Base-by-base conservation (phyloP, 2,888 invertebrate genomes). In the Miltochrista miniata region DNA sequence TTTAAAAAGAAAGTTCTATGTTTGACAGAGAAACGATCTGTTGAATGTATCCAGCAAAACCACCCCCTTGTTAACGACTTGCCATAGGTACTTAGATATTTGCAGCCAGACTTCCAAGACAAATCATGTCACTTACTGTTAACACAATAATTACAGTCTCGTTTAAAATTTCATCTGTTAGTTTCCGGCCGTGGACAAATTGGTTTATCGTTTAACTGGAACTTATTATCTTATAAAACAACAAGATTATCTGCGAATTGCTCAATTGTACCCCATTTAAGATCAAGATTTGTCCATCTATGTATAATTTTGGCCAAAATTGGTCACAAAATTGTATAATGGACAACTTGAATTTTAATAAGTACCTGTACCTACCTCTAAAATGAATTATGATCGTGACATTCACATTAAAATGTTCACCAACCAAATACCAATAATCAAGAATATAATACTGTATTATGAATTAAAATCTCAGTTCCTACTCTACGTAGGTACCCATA, bases 161-260 rank as follows among this genome's bases (percentile, higher is more conserved):
- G 41, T 48, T 35, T 44, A 49, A 48, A 48, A 54, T 62, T 58
- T 41, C 39, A 48, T 51, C 39, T 36, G 36, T 50, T 50, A 57
- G 56, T 62, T 62, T 54, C 41, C 13, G 41, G 1, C 40, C 37
- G 36, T 50, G 48, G 57, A 4, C 18, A 24, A 37, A 13, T 10
- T 11, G 11, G 11, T 48, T 45, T 24, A 14, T 54, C 45, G 49
- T 57, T 60, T 42, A 47, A 34, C 54, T 48, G 41, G 55, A 54
- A 56, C 49, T 50, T 45, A 65, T 67, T 67, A 68, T 55, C 56
- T 51, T 47, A 56, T 68, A 62, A 42, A 49, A 40, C 51, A 51
- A 64, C 56, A 60, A 54, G 60, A 64, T 55, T 55, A 42, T 50
- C n/a, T 47, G 53, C 52, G 50, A 65, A 55, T 54, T 47, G 46